Percentiles rank a stretch among this genome's conserved stretches.
Conservation (phyloP, 2,113 vertebrate species). For the Lichenostomus cassidix region DNA sequence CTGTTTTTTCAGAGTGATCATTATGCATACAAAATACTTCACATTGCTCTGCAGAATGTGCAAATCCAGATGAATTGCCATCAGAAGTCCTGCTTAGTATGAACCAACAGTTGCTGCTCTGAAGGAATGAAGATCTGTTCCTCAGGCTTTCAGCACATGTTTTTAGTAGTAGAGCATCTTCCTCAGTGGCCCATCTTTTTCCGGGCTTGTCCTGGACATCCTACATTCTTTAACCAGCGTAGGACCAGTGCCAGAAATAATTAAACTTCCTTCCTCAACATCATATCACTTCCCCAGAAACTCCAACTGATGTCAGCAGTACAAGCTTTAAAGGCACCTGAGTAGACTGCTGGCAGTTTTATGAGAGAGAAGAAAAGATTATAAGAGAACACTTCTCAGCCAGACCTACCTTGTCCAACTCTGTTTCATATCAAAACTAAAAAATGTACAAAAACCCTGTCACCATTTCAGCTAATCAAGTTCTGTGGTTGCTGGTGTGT, state of each 20-base stretch:
- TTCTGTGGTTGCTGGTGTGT: not conserved
- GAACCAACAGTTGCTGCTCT: not conserved
- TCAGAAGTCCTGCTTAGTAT: not conserved
- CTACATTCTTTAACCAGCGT: not conserved
- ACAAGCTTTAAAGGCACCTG: not conserved
- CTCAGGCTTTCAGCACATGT: not conserved
- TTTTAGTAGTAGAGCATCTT: not conserved
- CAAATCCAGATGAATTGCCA: not conserved
- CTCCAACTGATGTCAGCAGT: not conserved
- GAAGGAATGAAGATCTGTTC: not conserved
- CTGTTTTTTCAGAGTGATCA: not conserved
- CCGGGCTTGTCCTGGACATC: not conserved
- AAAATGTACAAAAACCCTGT: not conserved
- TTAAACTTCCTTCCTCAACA: not conserved
- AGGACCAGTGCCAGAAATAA: not conserved
- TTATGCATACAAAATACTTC: not conserved
- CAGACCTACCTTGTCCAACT: not conserved
- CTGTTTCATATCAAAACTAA: not conserved
- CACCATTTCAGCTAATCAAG: slow-evolving; percentile 32
- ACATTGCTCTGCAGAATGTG: not conserved
- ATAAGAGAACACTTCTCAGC: not conserved
- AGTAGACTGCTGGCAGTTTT: not conserved
- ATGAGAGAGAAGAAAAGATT: not conserved
- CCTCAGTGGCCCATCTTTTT: not conserved
- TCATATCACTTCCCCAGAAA: not conserved